A percentile compares a stretch with the other conserved stretches of the same genome.
These are phyloP conservation scores for Grammomys surdaster DNA, from an alignment of 2,113 vertebrate genomes.

Conservation along the genomic window DNA sequence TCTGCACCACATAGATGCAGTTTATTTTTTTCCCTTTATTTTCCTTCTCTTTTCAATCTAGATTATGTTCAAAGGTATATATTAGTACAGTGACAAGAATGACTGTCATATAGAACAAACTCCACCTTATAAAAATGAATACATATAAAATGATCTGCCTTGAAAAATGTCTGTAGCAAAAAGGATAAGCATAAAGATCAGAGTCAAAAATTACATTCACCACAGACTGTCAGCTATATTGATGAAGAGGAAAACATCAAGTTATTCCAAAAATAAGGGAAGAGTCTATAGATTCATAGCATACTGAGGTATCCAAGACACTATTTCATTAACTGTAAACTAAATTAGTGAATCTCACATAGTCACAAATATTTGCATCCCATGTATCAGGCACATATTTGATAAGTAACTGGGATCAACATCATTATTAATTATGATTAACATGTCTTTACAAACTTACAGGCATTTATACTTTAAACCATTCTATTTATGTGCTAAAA, in stretches of 20 bases:
- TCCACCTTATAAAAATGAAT: conserved; percentile 65
- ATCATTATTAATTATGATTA: conserved; percentile 42
- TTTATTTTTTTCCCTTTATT: conserved; percentile 84
- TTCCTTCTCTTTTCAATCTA: conserved; percentile 79
- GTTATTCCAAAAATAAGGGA: background rate
- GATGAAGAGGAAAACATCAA: conserved; percentile 42
- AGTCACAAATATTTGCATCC: conserved; percentile 22
- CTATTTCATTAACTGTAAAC: conserved; percentile 16
- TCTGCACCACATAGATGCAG: conserved; percentile 80
- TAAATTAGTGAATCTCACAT: conserved; percentile 31
- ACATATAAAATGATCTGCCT: conserved; percentile 78
- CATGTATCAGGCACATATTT: conserved; percentile 16
- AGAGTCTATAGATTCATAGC: background rate
- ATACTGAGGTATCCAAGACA: background rate
- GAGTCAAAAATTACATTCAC: conserved; percentile 68
- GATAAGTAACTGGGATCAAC: background rate
- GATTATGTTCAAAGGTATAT: conserved; percentile 73
- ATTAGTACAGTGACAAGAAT: conserved; percentile 76
- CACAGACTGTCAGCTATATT: conserved; percentile 68
- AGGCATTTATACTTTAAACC: background rate
- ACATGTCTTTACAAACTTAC: background rate
- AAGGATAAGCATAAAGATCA: conserved; percentile 70
- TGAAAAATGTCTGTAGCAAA: conserved; percentile 79
- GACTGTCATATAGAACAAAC: conserved; percentile 76
- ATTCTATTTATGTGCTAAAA: background rate